These are phyloP conservation scores for Ophion ellenae DNA, from an alignment of 2,888 invertebrate species.

Conservation along the genomic window DNA sequence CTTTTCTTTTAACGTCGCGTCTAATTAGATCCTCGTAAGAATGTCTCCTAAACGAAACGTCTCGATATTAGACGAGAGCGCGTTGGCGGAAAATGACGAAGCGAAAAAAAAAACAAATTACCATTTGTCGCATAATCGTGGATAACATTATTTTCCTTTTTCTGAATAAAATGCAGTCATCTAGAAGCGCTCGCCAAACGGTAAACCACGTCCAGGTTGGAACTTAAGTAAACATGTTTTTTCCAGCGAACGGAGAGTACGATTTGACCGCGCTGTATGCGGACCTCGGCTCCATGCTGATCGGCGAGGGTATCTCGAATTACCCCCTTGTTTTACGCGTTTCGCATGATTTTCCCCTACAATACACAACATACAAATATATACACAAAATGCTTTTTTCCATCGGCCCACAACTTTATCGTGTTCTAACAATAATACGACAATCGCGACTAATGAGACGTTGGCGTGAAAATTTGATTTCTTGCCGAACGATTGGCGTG, in stretches of 20 bases:
- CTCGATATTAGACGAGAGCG: neutral
- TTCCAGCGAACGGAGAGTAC: slow-evolving; percentile 81
- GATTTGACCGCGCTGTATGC: slow-evolving; percentile 81
- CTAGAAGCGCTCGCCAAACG: slow-evolving; percentile 18
- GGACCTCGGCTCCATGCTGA: slow-evolving; percentile 82
- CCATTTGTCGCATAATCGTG: slow-evolving; percentile 16
- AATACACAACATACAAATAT: neutral
- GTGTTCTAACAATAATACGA: slow-evolving; percentile 46
- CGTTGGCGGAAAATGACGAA: neutral
- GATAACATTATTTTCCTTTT: slow-evolving; percentile 8
- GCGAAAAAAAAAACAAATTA: neutral
- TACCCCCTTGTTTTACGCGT: slow-evolving; percentile 69
- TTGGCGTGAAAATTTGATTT: slow-evolving; percentile 37
- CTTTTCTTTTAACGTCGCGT: neutral
- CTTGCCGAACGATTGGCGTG: slow-evolving; percentile 50
- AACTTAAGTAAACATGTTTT: slow-evolving; percentile 70
- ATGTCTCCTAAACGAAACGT: slow-evolving; percentile 1
- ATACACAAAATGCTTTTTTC: slow-evolving; percentile 61
- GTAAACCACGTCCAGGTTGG: slow-evolving; percentile 29
- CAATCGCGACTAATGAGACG: slow-evolving; percentile 45
- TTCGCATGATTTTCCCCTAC: slow-evolving; percentile 62
- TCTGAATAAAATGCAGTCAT: slow-evolving; percentile 20
- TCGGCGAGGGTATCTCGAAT: slow-evolving; percentile 81
- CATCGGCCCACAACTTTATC: slow-evolving; percentile 41
- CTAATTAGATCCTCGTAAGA: slow-evolving; percentile 8